Base-by-base conservation (phyloP, 1,140 invertebrate species). In the Acromyrmex heyeri region DNA sequence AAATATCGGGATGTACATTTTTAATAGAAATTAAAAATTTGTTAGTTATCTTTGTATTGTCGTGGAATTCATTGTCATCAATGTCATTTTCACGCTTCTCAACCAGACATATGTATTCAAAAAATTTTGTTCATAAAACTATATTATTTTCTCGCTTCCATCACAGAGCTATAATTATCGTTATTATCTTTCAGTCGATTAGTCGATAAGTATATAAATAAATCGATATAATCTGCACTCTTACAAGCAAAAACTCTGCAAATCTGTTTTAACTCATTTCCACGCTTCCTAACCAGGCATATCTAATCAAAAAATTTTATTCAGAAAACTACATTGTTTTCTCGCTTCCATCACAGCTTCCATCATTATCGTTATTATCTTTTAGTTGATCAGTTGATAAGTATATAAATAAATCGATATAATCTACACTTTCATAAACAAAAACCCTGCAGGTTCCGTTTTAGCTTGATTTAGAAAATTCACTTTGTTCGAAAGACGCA, bases 401-500 rank as follows among this genome's bases (percentile, higher is more conserved):
- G 34, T 69, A 38, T 55, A 57, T 55, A 81, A 55, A 81, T 55
- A 69, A 81, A 81, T 81, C 21, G 48, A 81, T 69, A 78, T 34
- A 78, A 44, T 10, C 38, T 44, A 2, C 38, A 24, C 24, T 44
- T 2, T 44, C 5, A 44, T 10, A 44, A 44, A 8, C 48, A 53
- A 73, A 75, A 55, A 57, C n/a, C 12, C 4, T 10, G 38, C n/a
- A 3, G n/a, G 30, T 18, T 10, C 5, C 12, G 16, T 48, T 48
- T 18, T 27, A 59, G 61, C 10, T 50, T 78, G 5, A 30, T 21
- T 14, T 44, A 78, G 12, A 50, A 50, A n/a, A 50, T 50, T 65
- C 6, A 57, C 38, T 30, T 65, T 21, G 38, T 8, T 14, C 16
- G 18, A 27, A 30, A 64, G 38, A 44, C 6, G 38, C 38, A 18